Percentiles rank a stretch among this genome's conserved stretches.
Conservation (phyloP, 1,140 invertebrate genomes). For the Propsilocerus akamusi region DNA sequence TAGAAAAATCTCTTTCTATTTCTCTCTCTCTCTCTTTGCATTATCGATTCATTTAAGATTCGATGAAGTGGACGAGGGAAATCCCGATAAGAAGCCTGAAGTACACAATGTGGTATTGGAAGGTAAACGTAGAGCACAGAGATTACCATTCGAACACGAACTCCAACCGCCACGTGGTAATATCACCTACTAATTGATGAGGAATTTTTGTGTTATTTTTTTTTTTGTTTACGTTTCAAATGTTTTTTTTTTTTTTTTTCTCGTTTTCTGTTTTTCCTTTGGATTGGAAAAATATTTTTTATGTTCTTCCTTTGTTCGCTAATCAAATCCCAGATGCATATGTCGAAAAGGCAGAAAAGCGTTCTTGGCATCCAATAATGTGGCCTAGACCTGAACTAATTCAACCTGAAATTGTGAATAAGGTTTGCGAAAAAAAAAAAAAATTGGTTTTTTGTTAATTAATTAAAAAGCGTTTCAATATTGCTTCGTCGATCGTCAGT, state of each 20-base stretch:
- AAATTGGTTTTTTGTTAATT: too few species aligned
- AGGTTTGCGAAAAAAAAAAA: too few species aligned
- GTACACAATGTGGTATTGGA: background rate
- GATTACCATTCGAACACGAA: background rate
- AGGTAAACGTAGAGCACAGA: background rate
- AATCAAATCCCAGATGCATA: background rate
- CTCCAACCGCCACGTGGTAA: background rate
- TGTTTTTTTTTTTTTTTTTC: background rate
- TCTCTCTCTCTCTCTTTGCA: background rate
- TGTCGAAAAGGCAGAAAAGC: constrained; percentile 19
- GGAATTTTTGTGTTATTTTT: background rate
- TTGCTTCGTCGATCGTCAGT: too few species aligned
- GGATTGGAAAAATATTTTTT: background rate
- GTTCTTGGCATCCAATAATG: constrained; percentile 25
- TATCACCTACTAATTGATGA: background rate
- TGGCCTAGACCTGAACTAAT: constrained; percentile 20
- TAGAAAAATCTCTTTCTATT: background rate
- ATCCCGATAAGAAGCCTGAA: background rate
- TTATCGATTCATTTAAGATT: background rate
- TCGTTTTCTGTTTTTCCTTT: background rate
- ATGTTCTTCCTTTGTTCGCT: background rate
- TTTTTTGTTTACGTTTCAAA: too few species aligned
- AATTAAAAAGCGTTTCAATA: too few species aligned
- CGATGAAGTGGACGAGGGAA: background rate
- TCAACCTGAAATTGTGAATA: background rate